Base-by-base conservation (phyloP, 2,113 vertebrate genomes). In the Grammomys surdaster region DNA sequence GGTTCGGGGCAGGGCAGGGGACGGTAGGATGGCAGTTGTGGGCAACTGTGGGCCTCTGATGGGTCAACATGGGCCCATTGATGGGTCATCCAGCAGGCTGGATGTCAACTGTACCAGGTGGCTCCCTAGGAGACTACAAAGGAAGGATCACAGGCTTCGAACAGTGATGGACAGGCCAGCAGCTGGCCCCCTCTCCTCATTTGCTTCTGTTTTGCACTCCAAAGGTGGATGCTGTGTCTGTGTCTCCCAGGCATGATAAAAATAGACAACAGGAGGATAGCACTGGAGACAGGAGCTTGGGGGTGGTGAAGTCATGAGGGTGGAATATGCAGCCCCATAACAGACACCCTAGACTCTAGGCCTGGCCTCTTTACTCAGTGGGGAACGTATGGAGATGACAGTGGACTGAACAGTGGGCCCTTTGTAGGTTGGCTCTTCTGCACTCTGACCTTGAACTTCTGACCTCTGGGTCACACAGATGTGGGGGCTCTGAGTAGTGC, bases 161-260 rank as follows among this genome's bases (percentile, higher is more conserved):
- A 58, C 31, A 28, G 78, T 10, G n/a, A 14, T 3, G 28, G 85
- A 36, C 31, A 6, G 33, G 36, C 6, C 19, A 31, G 48, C 19
- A 54, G 84, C 58, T 9, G 14, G 77, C 14, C 1, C 51, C 8
- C 16, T 26, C 51, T 19, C 20, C 19, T 82, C 17, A 60, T n/a
- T 8, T 5, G 7, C 19, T 58, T 48, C 65, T 16, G 26, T 43
- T 60, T 26, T 40, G 10, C 19, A 0, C 2, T 0, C 4, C 17
- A 1, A 0, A 4, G 7, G 48, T 9, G 1, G 28, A 40, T 4
- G 7, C 12, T 26, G 7, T 28, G 31, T 81, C 76, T 33, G 17
- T 36, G 17, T 76, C 22, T 40, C 69, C 69, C 10, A 70, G 20
- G 20, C 1, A 3, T 17, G 51, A 10, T 63, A 67, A 73, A 72